phyloP scores from a whole-genome alignment of 1,140 invertebrate species.

The Heliconius eleuchia region DNA sequence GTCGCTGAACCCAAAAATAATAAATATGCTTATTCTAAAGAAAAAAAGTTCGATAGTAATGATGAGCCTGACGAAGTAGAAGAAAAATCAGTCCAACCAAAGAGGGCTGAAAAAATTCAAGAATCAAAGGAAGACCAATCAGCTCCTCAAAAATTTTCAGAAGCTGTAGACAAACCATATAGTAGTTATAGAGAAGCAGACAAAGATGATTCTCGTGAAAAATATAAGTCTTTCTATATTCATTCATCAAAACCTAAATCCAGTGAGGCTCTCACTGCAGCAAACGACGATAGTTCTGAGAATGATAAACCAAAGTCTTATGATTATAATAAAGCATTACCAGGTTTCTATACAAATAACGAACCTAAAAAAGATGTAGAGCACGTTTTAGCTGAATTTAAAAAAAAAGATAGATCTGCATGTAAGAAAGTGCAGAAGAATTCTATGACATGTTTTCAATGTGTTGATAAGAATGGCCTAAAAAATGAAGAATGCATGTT shows the following conservation, averaged over 20 bases:
- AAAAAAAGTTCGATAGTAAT: slow-evolving; percentile 82
- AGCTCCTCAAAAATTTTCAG: slow-evolving; percentile 52
- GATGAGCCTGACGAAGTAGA: slow-evolving; percentile 79
- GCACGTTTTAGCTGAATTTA: slow-evolving; percentile 86
- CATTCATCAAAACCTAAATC: slow-evolving; percentile 62
- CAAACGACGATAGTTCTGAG: slow-evolving; percentile 56
- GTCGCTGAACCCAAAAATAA: slow-evolving; percentile 86
- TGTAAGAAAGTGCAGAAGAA: slow-evolving; percentile 87
- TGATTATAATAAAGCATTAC: slow-evolving; percentile 74
- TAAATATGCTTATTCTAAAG: slow-evolving; percentile 85
- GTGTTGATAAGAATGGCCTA: slow-evolving; percentile 84
- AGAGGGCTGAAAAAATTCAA: slow-evolving; percentile 66
- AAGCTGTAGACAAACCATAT: slow-evolving; percentile 52
- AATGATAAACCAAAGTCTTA: slow-evolving; percentile 64
- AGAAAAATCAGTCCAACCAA: slow-evolving; percentile 61
- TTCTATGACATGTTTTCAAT: slow-evolving; percentile 88
- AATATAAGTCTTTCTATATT: slow-evolving; percentile 75
- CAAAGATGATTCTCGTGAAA: slow-evolving; percentile 64
- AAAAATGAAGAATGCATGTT: slow-evolving; percentile 90
- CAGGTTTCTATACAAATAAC: slow-evolving; percentile 76
- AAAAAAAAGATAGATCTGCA: slow-evolving; percentile 85
- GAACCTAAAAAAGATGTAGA: slow-evolving; percentile 84
- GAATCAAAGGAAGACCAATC: slow-evolving; percentile 57
- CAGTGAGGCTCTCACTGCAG: slow-evolving; percentile 61
- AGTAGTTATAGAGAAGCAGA: slow-evolving; percentile 62